Conservation (phyloP, 2,113 vertebrate species). For the Xiphias gladius region DNA sequence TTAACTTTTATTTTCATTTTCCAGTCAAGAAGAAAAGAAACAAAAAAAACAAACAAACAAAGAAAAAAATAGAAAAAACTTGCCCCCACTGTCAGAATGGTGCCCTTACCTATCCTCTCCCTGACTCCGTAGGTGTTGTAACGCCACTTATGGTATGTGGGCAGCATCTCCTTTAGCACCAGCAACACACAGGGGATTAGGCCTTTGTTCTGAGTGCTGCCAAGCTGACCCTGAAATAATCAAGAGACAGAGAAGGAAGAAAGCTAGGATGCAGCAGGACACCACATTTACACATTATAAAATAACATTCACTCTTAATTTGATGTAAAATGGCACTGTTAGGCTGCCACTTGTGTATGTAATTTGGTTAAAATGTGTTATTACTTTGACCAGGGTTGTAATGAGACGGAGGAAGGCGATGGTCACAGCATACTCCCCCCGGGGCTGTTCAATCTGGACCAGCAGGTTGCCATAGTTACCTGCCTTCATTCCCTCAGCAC, state of each 20-base stretch:
- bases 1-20: background rate
- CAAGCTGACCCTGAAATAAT: conserved; percentile 91
- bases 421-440: conserved; percentile 95
- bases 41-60: no score
- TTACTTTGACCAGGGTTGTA: conserved; percentile 95
- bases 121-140: conserved; percentile 94
- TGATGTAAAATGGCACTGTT: background rate
- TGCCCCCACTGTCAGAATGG: background rate
- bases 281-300: background rate
- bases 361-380: background rate
- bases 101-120: conserved; percentile 91
- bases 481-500: conserved; percentile 97
- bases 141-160: conserved; percentile 97
- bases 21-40: background rate
- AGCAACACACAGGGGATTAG: conserved; percentile 95
- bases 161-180: conserved; percentile 97
- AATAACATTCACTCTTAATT: background rate
- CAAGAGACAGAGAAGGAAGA: background rate
- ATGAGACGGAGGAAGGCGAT: conserved; percentile 93
- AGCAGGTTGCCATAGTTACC: conserved; percentile 95
- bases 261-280: background rate
- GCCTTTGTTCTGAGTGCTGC: conserved; percentile 95
- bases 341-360: background rate
- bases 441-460: conserved; percentile 94
- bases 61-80: no score